Percentiles rank a stretch among this genome's conserved stretches.
Evolutionary conservation across 2,888 invertebrate genomes (phyloP).

Genomic region (Acanthosepion esculentum): DNA sequence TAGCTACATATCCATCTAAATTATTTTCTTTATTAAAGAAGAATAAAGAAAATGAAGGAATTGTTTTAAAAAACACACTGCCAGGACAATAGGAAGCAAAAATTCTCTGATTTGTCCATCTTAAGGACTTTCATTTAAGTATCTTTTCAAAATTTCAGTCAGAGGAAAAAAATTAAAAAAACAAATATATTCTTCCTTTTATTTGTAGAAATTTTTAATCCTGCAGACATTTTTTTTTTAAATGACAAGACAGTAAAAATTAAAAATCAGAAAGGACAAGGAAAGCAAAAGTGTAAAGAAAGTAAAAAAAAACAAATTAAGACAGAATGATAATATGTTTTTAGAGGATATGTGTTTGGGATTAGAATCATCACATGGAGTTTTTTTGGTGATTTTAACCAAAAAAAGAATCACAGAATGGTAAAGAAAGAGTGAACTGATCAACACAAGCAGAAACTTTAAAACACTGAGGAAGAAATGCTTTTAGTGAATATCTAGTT

Average conservation of each 20-base stretch:
- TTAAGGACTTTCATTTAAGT: neutral
- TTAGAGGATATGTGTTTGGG: no score
- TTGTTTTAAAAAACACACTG: neutral
- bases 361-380: no score
- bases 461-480: neutral
- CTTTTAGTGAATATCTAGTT: slow-evolving; percentile 22
- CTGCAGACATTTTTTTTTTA: no score
- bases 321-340: no score
- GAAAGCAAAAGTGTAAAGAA: no score
- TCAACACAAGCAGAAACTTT: neutral
- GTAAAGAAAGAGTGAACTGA: neutral
- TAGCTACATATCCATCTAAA: neutral
- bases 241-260: no score
- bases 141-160: neutral
- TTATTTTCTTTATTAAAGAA: neutral
- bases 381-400: no score
- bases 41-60: neutral
- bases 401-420: no score
- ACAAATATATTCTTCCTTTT: neutral
- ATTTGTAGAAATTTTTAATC: neutral
- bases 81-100: neutral
- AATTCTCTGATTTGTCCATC: neutral
- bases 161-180: neutral
- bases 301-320: no score
- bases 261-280: no score